phyloP scores from a whole-genome alignment of 2,797 vertebrate genomes.

The Todus mexicanus region DNA sequence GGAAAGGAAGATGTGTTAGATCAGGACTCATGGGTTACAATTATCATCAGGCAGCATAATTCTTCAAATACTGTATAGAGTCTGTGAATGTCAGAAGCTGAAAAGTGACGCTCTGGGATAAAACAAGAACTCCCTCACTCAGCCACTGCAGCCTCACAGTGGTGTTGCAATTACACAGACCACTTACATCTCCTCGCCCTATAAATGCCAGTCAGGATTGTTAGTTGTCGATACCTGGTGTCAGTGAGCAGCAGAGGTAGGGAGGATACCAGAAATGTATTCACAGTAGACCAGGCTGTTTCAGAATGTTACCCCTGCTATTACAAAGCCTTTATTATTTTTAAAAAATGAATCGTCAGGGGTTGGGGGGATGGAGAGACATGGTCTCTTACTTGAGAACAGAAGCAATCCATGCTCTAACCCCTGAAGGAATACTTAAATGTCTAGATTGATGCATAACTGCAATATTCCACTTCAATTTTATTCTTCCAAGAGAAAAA shows the following conservation, averaged over 20 bases:
- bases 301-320: not conserved
- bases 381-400: not conserved
- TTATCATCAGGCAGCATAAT: not conserved
- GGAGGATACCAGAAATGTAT: not conserved
- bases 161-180: not conserved
- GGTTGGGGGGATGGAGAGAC: not conserved
- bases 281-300: not conserved
- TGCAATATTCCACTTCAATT: not conserved
- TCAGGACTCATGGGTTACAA: accelerated
- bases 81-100: not conserved
- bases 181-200: not conserved
- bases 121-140: not conserved
- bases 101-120: not conserved
- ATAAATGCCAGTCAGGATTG: not conserved
- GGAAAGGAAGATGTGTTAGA: not conserved
- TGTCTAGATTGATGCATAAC: not conserved
- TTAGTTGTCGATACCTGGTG: not conserved
- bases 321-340: not conserved
- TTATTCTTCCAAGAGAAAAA: not conserved
- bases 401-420: not conserved
- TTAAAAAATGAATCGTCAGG: too few species aligned
- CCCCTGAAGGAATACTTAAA: not conserved
- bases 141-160: not conserved
- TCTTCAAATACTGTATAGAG: not conserved
- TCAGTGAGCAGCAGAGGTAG: not conserved